A percentile compares a stretch with the other conserved stretches of the same genome.
phyloP scores from a whole-genome alignment of 37 sponge, comb jelly and placozoan genomes.

The Beroe ovata region DNA sequence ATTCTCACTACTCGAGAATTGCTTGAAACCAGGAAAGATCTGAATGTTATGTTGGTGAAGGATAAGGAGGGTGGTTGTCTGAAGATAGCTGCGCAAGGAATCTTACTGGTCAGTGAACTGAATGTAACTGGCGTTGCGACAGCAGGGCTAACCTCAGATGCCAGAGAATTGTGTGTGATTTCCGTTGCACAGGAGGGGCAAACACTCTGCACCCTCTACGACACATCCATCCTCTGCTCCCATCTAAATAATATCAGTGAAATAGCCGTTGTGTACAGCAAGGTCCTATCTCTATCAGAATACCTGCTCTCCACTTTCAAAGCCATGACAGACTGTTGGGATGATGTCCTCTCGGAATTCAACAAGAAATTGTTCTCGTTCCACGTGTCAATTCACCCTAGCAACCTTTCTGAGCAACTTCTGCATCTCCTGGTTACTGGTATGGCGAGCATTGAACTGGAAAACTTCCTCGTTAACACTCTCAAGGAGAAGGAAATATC shows the following conservation, averaged over 20 bases:
- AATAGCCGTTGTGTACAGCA: slow-evolving; percentile 38
- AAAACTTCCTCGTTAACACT: slow-evolving; percentile 54
- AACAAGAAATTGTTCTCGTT: slow-evolving; percentile 60
- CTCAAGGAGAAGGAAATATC: slow-evolving; percentile 67
- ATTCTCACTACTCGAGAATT: slow-evolving; percentile 11
- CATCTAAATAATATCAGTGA: slow-evolving; percentile 14
- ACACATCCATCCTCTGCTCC: background rate
- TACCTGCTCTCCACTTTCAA: slow-evolving; percentile 60
- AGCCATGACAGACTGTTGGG: slow-evolving; percentile 64
- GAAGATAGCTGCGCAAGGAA: slow-evolving; percentile 23
- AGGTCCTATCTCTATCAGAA: slow-evolving; percentile 38
- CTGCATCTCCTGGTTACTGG: slow-evolving; percentile 64
- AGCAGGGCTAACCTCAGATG: slow-evolving; percentile 8
- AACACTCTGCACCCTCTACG: background rate
- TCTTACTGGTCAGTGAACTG: background rate
- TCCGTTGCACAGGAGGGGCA: background rate
- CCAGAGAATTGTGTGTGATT: slow-evolving; percentile 12
- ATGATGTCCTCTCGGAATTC: slow-evolving; percentile 47
- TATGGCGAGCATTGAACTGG: slow-evolving; percentile 35
- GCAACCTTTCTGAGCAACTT: slow-evolving; percentile 35
- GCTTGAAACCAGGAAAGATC: slow-evolving; percentile 1
- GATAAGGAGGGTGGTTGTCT: background rate
- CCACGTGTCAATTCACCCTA: slow-evolving; percentile 51
- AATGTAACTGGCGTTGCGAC: background rate
- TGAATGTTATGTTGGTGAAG: slow-evolving; percentile 15